Base-by-base conservation (phyloP, 2,797 vertebrate genomes). In the Bradypus variegatus region DNA sequence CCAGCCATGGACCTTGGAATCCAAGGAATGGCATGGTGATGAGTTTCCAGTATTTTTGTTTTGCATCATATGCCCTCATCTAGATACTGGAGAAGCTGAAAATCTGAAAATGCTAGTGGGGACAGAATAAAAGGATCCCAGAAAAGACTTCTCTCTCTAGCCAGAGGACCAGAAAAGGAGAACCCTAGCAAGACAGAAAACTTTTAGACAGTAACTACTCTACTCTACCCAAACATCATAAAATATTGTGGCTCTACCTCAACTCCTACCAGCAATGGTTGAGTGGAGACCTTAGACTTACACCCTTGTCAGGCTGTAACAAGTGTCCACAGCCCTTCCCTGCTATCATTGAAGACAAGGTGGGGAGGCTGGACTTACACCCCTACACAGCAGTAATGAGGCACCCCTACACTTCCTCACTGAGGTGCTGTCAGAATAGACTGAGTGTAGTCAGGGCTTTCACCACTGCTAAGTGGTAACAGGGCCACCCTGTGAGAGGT, bases 251-350 rank as follows among this genome's bases (percentile, higher is more conserved):
- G 5, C 16, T 53, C 90, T 60, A 88, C 3, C 1, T 18, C n/a
- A 10, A 29, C 25, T 50, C 14, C 33, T 10, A 31, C 15, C 21
- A 50, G 55, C 72, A 89, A 64, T 89, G 86, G 21, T 48, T 3
- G 29, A 38, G 6, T 23, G n/a, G 53, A 75, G 53, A 67, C 29
- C 38, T 93, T 45, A n/a, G 50, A 53, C 11, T 75, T 77, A 27
- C 12, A 18, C 55, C 38, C 23, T 65, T 76, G 53, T n/a, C 36
- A 55, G n/a, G 53, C 3, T 86, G 0, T 80, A 48, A 60, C 5
- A 6, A 79, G 1, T 82, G 3, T n/a, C 41, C 6, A 23, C 45
- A 21, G 2, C 14, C 3, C 38, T 2, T 14, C 14, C 14, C 9
- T 36, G 25, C 36, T 21, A 84, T 88, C 19, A 60, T 23, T 67